Evolutionary conservation across 2,797 vertebrate genomes (phyloP).

Genomic region (Lacerta bilineata): DNA sequence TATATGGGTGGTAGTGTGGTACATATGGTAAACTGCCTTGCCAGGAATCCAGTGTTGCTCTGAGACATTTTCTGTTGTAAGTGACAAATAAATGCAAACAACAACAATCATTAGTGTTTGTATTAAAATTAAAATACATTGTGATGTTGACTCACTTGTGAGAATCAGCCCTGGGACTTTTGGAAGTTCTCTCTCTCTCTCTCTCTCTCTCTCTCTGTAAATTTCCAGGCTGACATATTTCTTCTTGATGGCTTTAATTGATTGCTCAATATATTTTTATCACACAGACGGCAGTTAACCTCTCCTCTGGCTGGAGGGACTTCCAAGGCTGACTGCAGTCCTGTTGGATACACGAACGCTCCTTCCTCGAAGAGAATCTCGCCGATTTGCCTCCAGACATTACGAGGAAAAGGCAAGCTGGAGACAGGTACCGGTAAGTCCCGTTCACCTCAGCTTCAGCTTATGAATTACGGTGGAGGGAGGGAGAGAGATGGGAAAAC

Average conservation of each 20-base stretch:
- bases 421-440: too few relatives aligned
- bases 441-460: not conserved
- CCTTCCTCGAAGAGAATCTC: not conserved
- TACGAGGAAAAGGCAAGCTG: not conserved
- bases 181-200: too few relatives aligned
- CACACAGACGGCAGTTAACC: not conserved
- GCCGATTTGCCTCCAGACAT: rapidly evolving
- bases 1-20: too few relatives aligned
- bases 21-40: too few relatives aligned
- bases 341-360: not conserved
- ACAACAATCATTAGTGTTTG: too few relatives aligned
- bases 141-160: too few relatives aligned
- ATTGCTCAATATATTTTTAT: not conserved
- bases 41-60: too few relatives aligned
- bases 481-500: not conserved
- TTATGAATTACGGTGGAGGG: not conserved
- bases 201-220: not conserved
- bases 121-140: too few relatives aligned
- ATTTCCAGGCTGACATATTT: not conserved
- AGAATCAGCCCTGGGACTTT: too few relatives aligned
- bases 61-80: too few relatives aligned
- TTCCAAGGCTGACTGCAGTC: not conserved
- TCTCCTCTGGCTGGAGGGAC: not conserved
- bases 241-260: not conserved
- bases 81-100: too few relatives aligned